These are phyloP conservation scores for Mionectes olivaceus DNA, from an alignment of 2,797 vertebrate species.

Conservation along the genomic window DNA sequence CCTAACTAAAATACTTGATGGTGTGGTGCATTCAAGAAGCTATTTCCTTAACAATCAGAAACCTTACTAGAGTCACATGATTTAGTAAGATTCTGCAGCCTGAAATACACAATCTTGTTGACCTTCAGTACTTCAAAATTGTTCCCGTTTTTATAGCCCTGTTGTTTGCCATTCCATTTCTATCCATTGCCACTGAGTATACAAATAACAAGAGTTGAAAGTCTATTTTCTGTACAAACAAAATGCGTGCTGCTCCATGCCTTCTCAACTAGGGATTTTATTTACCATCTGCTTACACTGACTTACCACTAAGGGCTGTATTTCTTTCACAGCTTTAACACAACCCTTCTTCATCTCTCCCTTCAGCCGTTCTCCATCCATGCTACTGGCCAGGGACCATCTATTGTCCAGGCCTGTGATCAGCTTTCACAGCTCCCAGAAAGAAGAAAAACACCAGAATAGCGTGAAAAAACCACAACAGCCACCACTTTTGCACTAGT, in stretches of 20 bases:
- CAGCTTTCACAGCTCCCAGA: background rate
- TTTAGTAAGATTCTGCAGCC: background rate
- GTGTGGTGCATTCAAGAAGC: background rate
- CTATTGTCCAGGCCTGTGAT: background rate
- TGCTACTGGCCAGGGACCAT: background rate
- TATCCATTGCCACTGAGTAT: background rate
- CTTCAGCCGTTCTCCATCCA: background rate
- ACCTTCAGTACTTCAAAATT: background rate
- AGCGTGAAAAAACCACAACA: accelerated
- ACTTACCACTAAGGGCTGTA: background rate
- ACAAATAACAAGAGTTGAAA: background rate
- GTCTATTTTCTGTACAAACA: background rate
- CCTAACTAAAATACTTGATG: background rate
- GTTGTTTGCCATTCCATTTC: background rate
- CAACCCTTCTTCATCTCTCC: background rate
- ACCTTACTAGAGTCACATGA: background rate
- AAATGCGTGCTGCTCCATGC: accelerated
- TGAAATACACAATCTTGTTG: background rate
- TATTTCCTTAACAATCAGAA: slow-evolving; percentile 19
- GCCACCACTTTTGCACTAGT: background rate
- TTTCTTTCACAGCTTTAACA: background rate
- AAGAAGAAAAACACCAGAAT: background rate
- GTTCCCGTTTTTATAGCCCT: background rate
- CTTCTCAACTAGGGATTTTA: background rate
- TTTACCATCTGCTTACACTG: background rate